Evolutionary conservation across 1,140 invertebrate species (phyloP).

Genomic region (Drosophila serrata): DNA sequence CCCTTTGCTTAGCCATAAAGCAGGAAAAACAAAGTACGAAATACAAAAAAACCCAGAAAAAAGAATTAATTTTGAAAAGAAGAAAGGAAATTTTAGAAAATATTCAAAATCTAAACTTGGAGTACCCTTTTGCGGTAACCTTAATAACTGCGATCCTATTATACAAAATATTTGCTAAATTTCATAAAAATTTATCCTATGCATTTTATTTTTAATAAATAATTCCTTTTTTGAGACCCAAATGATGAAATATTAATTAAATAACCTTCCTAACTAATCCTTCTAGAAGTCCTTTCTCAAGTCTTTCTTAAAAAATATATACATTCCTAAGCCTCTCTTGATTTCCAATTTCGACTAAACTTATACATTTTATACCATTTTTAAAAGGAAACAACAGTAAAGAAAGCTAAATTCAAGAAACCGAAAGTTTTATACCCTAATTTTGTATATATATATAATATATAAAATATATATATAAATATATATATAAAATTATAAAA

Average conservation of each 20-base stretch:
- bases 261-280: not conserved
- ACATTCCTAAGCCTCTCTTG: not conserved
- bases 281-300: not conserved
- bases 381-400: not conserved
- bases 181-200: not conserved
- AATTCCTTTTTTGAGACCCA: not conserved
- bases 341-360: not conserved
- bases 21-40: not conserved
- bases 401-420: no score
- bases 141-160: no score
- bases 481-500: no score
- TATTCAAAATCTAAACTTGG: not conserved
- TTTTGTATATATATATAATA: no score
- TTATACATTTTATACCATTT: not conserved
- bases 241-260: not conserved
- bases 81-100: not conserved
- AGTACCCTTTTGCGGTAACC: no score
- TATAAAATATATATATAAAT: no score
- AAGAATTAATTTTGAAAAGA: not conserved
- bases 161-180: no score
- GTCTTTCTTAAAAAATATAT: not conserved
- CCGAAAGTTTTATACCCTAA: no score
- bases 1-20: constrained; percentile 13
- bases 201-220: not conserved
- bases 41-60: not conserved